Evolutionary conservation across 2,888 invertebrate genomes (phyloP), one percentile per base, ranked within the genome.

Genomic region (Agrotis exclamationis): DNA sequence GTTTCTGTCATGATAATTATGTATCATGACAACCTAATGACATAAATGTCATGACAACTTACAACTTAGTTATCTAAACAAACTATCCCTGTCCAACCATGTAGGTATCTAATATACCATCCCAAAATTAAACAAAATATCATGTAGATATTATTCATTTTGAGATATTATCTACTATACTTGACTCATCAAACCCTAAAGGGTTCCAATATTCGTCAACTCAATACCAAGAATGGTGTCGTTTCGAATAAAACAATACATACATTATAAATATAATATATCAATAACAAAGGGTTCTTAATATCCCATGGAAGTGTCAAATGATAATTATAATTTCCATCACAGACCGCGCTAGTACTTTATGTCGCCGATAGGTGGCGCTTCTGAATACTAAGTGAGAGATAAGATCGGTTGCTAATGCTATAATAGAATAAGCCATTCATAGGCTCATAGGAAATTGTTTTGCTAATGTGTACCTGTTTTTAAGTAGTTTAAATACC

Each of bases 251-350:
- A 59, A 76, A 82, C 77, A 84, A 82, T 76, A 76, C 79, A 69
- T 76, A 77, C 78, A 72, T 75, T 70, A 83, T 76, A 78, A 77
- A 79, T 84, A 58, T 71, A 45, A 50, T 79, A 84, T 67, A 84
- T 67, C 69, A 63, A 87, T 88, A 90, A 90, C 89, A 90, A 89
- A 89, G 88, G 87, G 87, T 85, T 83, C 86, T 85, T 88, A 90
- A 87, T 89, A 91, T 88, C 86, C 89, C 84, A 89, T 87, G 85
- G 85, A 83, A 87, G 93, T 93, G 91, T 92, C 91, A 91, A 89
- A 89, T 87, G 88, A 92, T 89, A 87, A 92, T 95, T 94, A 93
- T 90, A 91, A 95, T 94, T 94, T 93, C 87, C 87, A 91, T 93
- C 95, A 95, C 95, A 93, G 85, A 75, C 90, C 75, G 76, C 82